Percentiles rank a stretch among this genome's conserved stretches.
phyloP scores from a whole-genome alignment of 2,888 invertebrate species.

The Sphaerophoria taeniata region DNA sequence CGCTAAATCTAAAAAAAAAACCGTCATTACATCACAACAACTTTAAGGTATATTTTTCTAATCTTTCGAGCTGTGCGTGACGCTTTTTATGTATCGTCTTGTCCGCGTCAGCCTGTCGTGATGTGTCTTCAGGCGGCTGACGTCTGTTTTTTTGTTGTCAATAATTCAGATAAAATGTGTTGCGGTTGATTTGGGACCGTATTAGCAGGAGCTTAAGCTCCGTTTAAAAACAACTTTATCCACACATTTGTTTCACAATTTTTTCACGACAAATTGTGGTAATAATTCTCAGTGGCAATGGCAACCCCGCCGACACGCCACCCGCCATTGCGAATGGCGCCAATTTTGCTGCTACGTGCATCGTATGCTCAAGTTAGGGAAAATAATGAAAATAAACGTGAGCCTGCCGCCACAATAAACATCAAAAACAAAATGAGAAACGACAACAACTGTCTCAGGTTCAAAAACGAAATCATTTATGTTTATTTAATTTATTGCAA shows the following conservation, averaged over 20 bases:
- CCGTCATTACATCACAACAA: constrained; percentile 65
- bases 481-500: constrained; percentile 61
- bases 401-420: constrained; percentile 13
- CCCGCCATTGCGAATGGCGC: constrained; percentile 42
- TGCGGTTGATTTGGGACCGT: constrained; percentile 58
- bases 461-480: constrained; percentile 61
- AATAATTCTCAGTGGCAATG: constrained; percentile 58
- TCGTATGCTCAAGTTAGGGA: constrained; percentile 54
- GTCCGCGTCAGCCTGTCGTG: constrained; percentile 8
- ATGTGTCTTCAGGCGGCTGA: constrained; percentile 1
- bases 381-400: constrained; percentile 1
- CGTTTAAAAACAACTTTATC: constrained; percentile 70
- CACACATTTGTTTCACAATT: constrained; percentile 67
- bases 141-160: constrained; percentile 14
- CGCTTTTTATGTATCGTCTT: constrained; percentile 28
- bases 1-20: constrained; percentile 55
- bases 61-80: constrained; percentile 52
- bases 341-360: constrained; percentile 67
- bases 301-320: constrained; percentile 31
- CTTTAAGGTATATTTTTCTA: constrained; percentile 29
- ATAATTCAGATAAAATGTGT: constrained; percentile 31
- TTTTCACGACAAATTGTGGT: constrained; percentile 69
- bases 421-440: not conserved
- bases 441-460: constrained; percentile 54
- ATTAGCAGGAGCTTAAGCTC: constrained; percentile 60